These are phyloP conservation scores for Neuroterus valhalla DNA, from an alignment of 1,140 invertebrate genomes.

Conservation along the genomic window DNA sequence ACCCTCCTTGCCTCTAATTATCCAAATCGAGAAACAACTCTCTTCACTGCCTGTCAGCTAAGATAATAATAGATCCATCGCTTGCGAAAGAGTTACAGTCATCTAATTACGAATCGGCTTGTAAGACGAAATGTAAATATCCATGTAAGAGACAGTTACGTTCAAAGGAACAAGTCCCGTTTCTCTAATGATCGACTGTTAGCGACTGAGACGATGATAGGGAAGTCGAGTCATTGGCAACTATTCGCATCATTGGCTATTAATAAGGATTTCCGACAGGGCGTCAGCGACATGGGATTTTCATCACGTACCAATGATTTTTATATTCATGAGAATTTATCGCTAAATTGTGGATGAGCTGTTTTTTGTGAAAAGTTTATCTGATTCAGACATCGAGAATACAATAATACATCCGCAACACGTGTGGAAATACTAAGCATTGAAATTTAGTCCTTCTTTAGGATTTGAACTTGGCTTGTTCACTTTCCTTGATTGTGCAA, in stretches of 20 bases:
- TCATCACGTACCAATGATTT: constrained; percentile 1
- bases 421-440: too few relatives aligned
- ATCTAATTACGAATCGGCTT: constrained; percentile 59
- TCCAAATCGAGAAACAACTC: constrained; percentile 52
- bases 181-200: constrained; percentile 11
- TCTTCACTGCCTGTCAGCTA: constrained; percentile 52
- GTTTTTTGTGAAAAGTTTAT: too few relatives aligned
- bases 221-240: constrained; percentile 18
- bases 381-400: too few relatives aligned
- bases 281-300: background rate
- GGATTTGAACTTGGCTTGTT: too few relatives aligned
- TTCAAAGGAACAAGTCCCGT: constrained; percentile 55
- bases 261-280: constrained; percentile 23
- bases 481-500: too few relatives aligned
- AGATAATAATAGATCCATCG: constrained; percentile 57
- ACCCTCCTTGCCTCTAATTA: constrained; percentile 45
- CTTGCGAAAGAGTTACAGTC: constrained; percentile 55
- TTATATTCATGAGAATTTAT: background rate
- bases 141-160: constrained; percentile 56
- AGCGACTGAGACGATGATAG: constrained; percentile 19
- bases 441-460: too few relatives aligned
- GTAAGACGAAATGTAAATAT: constrained; percentile 58
- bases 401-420: too few relatives aligned
- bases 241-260: constrained; percentile 18
- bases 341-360: background rate